A percentile compares a stretch with the other conserved stretches of the same genome.
These are phyloP conservation scores for Circaetus gallicus DNA, from an alignment of 2,113 vertebrate genomes.

Conservation along the genomic window DNA sequence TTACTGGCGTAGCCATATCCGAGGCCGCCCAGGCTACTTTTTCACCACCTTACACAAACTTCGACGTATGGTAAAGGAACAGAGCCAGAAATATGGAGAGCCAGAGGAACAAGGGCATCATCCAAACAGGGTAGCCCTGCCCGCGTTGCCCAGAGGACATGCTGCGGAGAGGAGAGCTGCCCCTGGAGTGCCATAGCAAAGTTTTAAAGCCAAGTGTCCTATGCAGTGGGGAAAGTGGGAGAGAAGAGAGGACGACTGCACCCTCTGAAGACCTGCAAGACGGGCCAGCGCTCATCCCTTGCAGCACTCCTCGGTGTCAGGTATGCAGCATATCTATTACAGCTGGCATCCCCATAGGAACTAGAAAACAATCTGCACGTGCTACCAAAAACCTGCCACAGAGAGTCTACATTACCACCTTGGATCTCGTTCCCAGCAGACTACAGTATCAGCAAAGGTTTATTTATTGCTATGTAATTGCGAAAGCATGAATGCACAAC, in stretches of 20 bases:
- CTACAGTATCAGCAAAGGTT: background rate
- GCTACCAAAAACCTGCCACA: background rate
- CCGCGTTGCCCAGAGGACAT: accelerated
- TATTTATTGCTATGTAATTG: background rate
- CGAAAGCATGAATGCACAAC: background rate
- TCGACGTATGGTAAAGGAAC: background rate
- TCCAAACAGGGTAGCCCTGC: background rate
- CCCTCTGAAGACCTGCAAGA: background rate
- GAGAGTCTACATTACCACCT: background rate
- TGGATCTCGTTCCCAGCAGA: background rate
- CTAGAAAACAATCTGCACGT: background rate
- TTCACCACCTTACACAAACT: background rate
- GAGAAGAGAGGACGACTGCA: background rate
- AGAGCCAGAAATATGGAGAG: accelerated
- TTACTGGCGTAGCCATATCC: accelerated
- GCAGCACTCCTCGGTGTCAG: background rate
- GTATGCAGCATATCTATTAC: background rate
- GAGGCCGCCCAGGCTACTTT: background rate
- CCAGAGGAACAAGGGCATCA: background rate
- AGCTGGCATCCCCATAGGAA: background rate
- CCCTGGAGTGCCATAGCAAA: background rate
- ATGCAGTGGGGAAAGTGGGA: background rate
- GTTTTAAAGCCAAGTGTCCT: background rate
- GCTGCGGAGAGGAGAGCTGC: accelerated
- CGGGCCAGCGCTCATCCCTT: background rate